Evolutionary conservation across 2,797 vertebrate genomes (phyloP).

Genomic region (Orientallactaga sibirica): DNA sequence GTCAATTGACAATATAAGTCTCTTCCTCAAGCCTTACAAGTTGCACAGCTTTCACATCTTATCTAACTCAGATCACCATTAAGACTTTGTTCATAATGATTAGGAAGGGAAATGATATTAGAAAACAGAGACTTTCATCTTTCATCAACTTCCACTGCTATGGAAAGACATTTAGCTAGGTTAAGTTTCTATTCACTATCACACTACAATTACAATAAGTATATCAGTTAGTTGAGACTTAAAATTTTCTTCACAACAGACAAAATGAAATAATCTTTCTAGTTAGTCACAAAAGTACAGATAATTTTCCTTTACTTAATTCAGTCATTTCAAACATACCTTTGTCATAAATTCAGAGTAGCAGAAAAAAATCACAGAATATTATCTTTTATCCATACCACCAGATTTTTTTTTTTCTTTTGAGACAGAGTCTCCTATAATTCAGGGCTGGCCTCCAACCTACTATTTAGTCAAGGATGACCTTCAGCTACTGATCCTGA

Average conservation of each 20-base stretch:
- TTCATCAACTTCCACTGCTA: not conserved
- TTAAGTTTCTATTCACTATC: not conserved
- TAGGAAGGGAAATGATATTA: not conserved
- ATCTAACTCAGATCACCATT: not conserved
- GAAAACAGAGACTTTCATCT: not conserved
- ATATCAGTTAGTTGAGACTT: not conserved
- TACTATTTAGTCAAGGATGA: too few relatives aligned
- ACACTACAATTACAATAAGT: not conserved
- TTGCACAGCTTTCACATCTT: not conserved
- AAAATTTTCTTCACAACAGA: not conserved
- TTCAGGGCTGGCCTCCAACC: too few relatives aligned
- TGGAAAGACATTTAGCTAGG: not conserved
- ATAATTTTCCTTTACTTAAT: conserved; percentile 28
- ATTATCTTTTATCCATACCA: not conserved
- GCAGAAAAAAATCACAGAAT: not conserved
- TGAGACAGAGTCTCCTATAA: too few relatives aligned
- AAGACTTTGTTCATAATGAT: not conserved
- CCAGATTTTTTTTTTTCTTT: not conserved
- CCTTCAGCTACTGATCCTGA: not conserved
- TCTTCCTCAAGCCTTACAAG: not conserved
- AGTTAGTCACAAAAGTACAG: not conserved
- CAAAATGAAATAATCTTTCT: not conserved
- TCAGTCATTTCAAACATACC: conserved; percentile 16
- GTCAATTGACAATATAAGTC: not conserved
- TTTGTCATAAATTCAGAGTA: conserved; percentile 27